phyloP scores from a whole-genome alignment of 2,113 vertebrate species.

The Bambusicola thoracicus region DNA sequence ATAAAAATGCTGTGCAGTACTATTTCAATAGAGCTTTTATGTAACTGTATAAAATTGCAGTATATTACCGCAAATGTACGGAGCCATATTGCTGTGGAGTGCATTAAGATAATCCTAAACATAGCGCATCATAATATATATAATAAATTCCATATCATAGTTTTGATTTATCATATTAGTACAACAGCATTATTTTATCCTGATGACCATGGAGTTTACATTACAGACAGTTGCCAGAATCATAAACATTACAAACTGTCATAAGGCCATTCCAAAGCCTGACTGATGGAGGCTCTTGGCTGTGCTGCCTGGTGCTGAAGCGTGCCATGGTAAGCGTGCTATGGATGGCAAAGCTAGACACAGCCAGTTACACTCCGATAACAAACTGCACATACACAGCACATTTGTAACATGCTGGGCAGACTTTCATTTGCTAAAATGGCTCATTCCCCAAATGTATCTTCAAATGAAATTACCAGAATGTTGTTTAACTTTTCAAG shows the following conservation, averaged over 20 bases:
- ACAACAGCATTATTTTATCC: slow-evolving; percentile 58
- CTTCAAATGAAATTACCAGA: not conserved
- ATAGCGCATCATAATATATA: slow-evolving; percentile 24
- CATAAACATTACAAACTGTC: slow-evolving; percentile 51
- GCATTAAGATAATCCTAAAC: slow-evolving; percentile 59
- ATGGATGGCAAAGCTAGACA: slow-evolving; percentile 13
- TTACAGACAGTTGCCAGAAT: slow-evolving; percentile 41
- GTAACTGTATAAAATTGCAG: slow-evolving; percentile 54
- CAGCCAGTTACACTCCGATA: not conserved
- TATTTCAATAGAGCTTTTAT: slow-evolving; percentile 54
- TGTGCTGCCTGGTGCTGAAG: not conserved
- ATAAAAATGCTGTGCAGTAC: slow-evolving; percentile 31
- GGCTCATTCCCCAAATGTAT: slow-evolving; percentile 1
- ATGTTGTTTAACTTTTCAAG: not conserved
- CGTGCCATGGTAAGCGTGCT: not conserved
- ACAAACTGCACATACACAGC: slow-evolving; percentile 11
- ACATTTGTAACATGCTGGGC: not conserved
- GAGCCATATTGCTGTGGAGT: slow-evolving; percentile 29
- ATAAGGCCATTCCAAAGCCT: slow-evolving; percentile 24
- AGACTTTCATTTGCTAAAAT: slow-evolving; percentile 25
- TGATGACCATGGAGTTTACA: slow-evolving; percentile 27
- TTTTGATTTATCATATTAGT: slow-evolving; percentile 57
- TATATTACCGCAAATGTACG: slow-evolving; percentile 40
- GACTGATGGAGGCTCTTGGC: slow-evolving; percentile 18
- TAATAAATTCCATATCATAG: slow-evolving; percentile 30